Evolutionary conservation across 2,888 invertebrate species (phyloP), one percentile per base, ranked within the genome.

Genomic region (Pristionchus exspectatus): DNA sequence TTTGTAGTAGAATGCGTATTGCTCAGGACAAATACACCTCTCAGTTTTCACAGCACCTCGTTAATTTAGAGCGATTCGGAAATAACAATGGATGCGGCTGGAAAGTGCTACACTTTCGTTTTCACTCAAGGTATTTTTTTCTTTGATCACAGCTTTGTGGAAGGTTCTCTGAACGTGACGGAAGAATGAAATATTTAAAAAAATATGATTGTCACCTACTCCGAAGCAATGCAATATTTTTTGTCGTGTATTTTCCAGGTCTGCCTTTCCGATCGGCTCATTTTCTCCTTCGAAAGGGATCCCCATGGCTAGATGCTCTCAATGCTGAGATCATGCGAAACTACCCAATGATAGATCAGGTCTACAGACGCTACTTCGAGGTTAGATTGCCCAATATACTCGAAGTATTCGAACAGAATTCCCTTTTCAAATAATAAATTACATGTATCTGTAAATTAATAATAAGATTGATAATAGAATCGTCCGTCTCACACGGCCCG

Each of bases 291-390:
- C n/a, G 50, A 2, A 81, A 81, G 81, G 50, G 54, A 50, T 81
- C 81, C 2, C 81, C 81, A 12, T 81, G 81, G 81, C 2, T 54
- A 3, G 81, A 50, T 14, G 81, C 21, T 12, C 81, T 81, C 33
- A 81, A 81, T 18, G n/a, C 14, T 12, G 81, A 81, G 50, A 81
- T 81, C 5, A 27, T 54, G n/a, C 24, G 21, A 21, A 81, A 81
- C 16, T 81, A 81, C 54, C n/a, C 50, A 12, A n/a, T 81, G n/a
- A 81, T 81, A 5, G 81, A 50, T 44, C 44, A 81, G 21, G 81
- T 81, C 2, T 54, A 81, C 50, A 10, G 14, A 50, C 81, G 81
- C 9, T 81, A 81, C n/a, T 81, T 81, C 54, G 27, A 81, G 81
- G 81, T 81, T 33, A 14, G 72, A 50, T 10, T 10, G 44, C 10